Conservation (phyloP, 2,888 invertebrate species). For the Leptopilina syphax region DNA sequence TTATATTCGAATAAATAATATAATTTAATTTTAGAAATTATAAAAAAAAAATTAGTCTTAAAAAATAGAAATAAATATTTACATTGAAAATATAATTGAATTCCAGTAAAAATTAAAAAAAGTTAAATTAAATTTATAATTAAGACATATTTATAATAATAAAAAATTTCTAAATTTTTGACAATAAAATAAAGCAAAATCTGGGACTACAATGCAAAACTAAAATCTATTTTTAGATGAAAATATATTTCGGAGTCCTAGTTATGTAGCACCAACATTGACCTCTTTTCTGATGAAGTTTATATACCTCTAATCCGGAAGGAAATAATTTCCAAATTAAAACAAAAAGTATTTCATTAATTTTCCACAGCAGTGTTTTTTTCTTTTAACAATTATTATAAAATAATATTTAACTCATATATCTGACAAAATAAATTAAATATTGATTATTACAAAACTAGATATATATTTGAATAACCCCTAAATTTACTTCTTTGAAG, state of each 20-base stretch:
- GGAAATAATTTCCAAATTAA: constrained; percentile 14
- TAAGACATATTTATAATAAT: too few relatives aligned
- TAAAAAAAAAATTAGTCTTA: too few relatives aligned
- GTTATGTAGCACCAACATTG: constrained; percentile 4
- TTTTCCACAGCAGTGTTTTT: neutral
- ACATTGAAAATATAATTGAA: too few relatives aligned
- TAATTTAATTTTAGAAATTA: too few relatives aligned
- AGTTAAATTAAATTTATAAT: too few relatives aligned
- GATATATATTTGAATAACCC: neutral
- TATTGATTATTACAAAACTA: neutral
- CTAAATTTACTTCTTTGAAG: neutral
- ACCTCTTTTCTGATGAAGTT: constrained; percentile 22
- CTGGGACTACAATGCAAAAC: neutral
- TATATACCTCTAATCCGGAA: neutral
- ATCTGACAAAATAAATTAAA: neutral
- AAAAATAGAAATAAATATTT: too few relatives aligned
- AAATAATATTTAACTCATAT: too few relatives aligned
- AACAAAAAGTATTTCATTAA: constrained; percentile 12
- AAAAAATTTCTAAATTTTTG: too few relatives aligned
- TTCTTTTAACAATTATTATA: neutral
- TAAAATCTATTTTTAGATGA: constrained; percentile 2
- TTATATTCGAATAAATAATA: too few relatives aligned
- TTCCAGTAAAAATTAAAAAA: too few relatives aligned
- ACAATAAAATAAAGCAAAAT: neutral
- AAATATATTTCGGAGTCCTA: neutral